Evolutionary conservation across 1,140 invertebrate genomes (phyloP).

Genomic region (Nylanderia fulva): DNA sequence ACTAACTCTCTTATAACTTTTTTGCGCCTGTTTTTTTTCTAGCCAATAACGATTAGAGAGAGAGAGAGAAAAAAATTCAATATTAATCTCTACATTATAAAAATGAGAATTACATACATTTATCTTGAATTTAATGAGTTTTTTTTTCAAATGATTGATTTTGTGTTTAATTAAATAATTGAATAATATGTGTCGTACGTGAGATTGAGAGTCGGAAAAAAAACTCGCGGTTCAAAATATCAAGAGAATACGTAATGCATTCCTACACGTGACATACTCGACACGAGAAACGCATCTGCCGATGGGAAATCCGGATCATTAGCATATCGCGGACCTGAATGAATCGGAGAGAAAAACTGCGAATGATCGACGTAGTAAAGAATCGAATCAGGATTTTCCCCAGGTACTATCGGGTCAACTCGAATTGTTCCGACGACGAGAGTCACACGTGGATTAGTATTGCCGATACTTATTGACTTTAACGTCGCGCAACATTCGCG

Average conservation of each 20-base stretch:
- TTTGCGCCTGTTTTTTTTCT: neutral
- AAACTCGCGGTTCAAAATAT: neutral
- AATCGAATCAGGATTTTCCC: constrained; percentile 14
- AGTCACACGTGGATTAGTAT: neutral
- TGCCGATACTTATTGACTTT: neutral
- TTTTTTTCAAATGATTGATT: neutral
- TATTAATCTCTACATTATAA: neutral
- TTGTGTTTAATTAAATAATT: neutral
- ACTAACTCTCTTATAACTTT: neutral
- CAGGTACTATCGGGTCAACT: neutral
- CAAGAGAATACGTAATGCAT: neutral
- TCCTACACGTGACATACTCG: constrained; percentile 25
- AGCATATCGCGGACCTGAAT: neutral
- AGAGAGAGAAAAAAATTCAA: neutral
- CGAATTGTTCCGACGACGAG: neutral
- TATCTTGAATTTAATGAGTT: too few relatives aligned
- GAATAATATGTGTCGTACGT: neutral
- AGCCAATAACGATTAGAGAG: neutral
- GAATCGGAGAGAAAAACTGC: neutral
- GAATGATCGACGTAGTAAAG: neutral
- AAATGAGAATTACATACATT: neutral
- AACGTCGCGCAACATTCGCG: neutral
- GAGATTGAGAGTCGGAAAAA: neutral
- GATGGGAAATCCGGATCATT: constrained; percentile 47
- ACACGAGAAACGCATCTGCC: constrained; percentile 13